Percentiles rank a stretch among this genome's conserved stretches.
Evolutionary conservation across 1,140 invertebrate species (phyloP).

Genomic region (Delia radicum): DNA sequence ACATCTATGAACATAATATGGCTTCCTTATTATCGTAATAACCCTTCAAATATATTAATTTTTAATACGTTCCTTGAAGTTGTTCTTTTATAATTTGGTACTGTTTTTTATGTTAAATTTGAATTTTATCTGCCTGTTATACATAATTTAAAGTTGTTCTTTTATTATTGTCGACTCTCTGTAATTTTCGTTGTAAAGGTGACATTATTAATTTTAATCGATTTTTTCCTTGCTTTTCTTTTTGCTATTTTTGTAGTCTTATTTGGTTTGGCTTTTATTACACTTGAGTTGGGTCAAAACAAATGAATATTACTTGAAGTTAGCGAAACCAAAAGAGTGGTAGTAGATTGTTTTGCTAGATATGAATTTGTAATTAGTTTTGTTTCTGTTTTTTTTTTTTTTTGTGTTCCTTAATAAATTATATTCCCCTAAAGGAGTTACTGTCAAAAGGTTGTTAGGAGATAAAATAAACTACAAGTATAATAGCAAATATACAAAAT

Average conservation of each 20-base stretch:
- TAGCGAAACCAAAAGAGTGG: neutral
- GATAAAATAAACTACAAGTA: neutral
- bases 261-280: neutral
- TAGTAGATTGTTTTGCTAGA: conserved; percentile 2
- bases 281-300: conserved; percentile 11
- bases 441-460: conserved; percentile 17
- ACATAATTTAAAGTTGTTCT: neutral
- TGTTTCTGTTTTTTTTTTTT: neutral
- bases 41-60: too few species aligned
- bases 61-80: too few species aligned
- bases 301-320: neutral
- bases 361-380: conserved; percentile 23
- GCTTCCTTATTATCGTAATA: too few species aligned
- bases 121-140: neutral
- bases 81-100: neutral
- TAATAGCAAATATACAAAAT: neutral
- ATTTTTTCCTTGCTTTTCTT: neutral
- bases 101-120: neutral
- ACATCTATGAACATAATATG: too few species aligned
- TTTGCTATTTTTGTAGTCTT: neutral
- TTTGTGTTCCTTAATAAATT: neutral
- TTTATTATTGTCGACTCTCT: neutral
- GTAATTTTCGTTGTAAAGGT: conserved; percentile 9
- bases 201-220: conserved; percentile 24
- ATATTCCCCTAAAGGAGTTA: neutral